phyloP scores from a whole-genome alignment of 2,113 vertebrate species.

The Pollachius pollachius region DNA sequence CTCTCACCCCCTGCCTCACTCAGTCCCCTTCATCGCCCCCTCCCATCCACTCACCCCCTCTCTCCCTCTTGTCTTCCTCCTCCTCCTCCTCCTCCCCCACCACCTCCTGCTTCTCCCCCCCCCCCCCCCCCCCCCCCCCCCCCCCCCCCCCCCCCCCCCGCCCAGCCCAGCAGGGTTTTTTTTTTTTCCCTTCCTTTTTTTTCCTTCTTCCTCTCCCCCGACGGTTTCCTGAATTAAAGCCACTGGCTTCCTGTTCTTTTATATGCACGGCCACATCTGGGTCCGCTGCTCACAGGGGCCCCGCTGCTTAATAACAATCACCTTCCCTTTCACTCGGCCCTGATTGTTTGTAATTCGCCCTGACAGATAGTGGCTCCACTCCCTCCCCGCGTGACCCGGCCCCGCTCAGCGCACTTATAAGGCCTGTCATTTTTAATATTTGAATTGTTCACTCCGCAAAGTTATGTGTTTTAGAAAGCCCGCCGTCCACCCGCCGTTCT shows the following conservation, averaged over 20 bases:
- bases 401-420: constrained; percentile 99
- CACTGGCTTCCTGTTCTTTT: constrained; percentile 99
- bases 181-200: too few relatives aligned
- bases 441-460: constrained; percentile 87
- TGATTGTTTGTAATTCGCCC: constrained; percentile 99
- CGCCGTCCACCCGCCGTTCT: constrained; percentile 10
- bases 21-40: constrained; percentile 57
- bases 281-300: constrained; percentile 91
- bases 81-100: too few relatives aligned
- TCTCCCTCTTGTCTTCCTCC: not conserved
- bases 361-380: constrained; percentile 99
- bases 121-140: too few relatives aligned
- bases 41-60: constrained; percentile 48
- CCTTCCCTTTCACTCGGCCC: constrained; percentile 99
- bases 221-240: constrained; percentile 99
- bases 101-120: too few relatives aligned
- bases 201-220: constrained; percentile 60
- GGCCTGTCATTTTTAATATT: constrained; percentile 99
- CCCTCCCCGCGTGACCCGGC: constrained; percentile 95
- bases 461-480: constrained; percentile 87
- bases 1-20: not conserved
- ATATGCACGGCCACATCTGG: constrained; percentile 99
- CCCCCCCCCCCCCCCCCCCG: constrained; percentile 26
- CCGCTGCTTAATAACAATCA: constrained; percentile 99
- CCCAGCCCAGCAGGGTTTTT: constrained; percentile 36